These are phyloP conservation scores for Entomobrya proxima DNA, from an alignment of 2,888 invertebrate genomes.

Conservation along the genomic window DNA sequence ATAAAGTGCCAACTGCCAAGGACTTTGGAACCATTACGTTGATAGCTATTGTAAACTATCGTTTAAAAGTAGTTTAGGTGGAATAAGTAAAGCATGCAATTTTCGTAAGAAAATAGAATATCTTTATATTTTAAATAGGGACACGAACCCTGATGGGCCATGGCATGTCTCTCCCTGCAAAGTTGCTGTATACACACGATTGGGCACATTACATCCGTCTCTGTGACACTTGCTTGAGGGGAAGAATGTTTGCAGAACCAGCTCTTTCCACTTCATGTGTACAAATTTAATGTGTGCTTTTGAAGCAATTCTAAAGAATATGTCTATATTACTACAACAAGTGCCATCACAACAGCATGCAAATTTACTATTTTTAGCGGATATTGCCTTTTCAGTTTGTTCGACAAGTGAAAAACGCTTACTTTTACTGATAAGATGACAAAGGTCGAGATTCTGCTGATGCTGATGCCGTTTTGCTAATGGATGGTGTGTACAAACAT, in stretches of 20 bases:
- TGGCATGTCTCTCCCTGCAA: too few species aligned
- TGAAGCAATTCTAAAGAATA: not conserved
- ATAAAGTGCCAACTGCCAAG: not conserved
- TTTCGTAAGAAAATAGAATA: not conserved
- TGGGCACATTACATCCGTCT: too few species aligned
- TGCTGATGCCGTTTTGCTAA: too few species aligned
- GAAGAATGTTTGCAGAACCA: too few species aligned
- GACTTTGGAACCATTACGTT: constrained; percentile 31
- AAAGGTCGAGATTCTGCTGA: not conserved
- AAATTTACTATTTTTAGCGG: constrained; percentile 33
- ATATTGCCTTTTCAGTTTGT: too few species aligned
- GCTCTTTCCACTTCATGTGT: too few species aligned
- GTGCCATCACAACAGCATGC: not conserved
- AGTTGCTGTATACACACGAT: too few species aligned
- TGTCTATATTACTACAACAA: not conserved
- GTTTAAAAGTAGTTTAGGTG: not conserved
- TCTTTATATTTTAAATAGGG: too few species aligned
- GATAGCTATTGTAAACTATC: constrained; percentile 22
- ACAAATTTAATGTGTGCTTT: too few species aligned
- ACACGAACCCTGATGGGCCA: too few species aligned
- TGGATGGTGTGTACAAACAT: too few species aligned
- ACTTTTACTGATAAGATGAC: not conserved
- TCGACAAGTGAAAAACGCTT: not conserved
- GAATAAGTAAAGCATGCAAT: not conserved
- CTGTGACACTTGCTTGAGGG: too few species aligned